These are phyloP conservation scores for Scaptomyza parva DNA, from an alignment of 2,888 invertebrate genomes.

Conservation along the genomic window DNA sequence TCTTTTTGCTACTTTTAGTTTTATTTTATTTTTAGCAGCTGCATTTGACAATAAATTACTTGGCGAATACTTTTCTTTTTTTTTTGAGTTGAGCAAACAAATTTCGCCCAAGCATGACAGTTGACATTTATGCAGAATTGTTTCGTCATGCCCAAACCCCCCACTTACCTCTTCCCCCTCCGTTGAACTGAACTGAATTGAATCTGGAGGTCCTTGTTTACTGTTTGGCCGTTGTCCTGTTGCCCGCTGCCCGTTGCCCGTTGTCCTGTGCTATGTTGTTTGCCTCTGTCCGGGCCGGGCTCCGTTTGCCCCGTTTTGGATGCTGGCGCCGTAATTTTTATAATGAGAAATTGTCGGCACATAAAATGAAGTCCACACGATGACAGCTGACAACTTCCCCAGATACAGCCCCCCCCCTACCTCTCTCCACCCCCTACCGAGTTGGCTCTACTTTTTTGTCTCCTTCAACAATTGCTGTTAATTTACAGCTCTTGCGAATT, in stretches of 20 bases:
- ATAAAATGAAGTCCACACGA: slow-evolving; percentile 75
- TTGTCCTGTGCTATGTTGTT: slow-evolving; percentile 28
- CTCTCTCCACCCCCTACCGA: not conserved
- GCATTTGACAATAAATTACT: slow-evolving; percentile 51
- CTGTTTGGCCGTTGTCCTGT: slow-evolving; percentile 39
- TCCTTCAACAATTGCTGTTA: slow-evolving; percentile 54
- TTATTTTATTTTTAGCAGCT: not conserved
- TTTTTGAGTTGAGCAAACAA: slow-evolving; percentile 48
- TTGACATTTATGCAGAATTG: slow-evolving; percentile 70
- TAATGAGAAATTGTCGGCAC: slow-evolving; percentile 80
- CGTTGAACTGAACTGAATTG: slow-evolving; percentile 15
- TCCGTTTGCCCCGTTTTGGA: too few relatives aligned
- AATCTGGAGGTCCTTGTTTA: slow-evolving; percentile 43
- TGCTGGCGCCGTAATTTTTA: slow-evolving; percentile 72
- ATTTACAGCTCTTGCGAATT: slow-evolving; percentile 76
- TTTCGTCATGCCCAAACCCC: slow-evolving; percentile 48
- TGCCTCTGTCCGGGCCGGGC: slow-evolving; percentile 1
- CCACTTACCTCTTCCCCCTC: not conserved
- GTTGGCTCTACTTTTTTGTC: not conserved
- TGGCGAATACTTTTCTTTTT: slow-evolving; percentile 28
- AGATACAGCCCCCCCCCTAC: not conserved
- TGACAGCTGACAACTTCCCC: slow-evolving; percentile 66
- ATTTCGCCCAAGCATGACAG: slow-evolving; percentile 64
- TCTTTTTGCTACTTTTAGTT: not conserved
- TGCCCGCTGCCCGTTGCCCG: slow-evolving; percentile 32